Evolutionary conservation across 2,113 vertebrate species (phyloP), one percentile per base, ranked within the genome.

Genomic region (Lepus europaeus): DNA sequence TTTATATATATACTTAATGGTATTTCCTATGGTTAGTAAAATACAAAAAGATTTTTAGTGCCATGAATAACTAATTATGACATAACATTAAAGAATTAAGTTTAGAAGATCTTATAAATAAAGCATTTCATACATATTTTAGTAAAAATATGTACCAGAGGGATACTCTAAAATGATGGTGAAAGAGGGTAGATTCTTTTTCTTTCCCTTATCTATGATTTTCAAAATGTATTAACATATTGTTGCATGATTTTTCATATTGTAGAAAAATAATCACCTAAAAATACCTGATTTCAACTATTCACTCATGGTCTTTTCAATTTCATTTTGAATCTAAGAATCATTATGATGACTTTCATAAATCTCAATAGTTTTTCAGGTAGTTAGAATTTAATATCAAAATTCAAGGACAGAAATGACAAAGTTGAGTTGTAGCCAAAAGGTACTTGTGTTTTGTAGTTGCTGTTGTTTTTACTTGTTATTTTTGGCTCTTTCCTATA

Each of bases 401-500:
- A 84, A 91, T 45, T 88, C 70, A 73, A 77, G 49, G 56, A 31
- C 45, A 89, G 53, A 77, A 31, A 22, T 72, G 17, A 36, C 27
- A 78, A 49, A 82, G 31, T 9, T 93, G 51, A 86, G 31, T 63
- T 63, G 20, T 9, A 56, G 49, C 56, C 31, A 51, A 56, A 73
- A 64, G 16, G 19, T 69, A 13, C 11, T 73, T 82, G 31, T 0
- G 17, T 5, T 82, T 83, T 64, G 64, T 45, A 45, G 45, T 45
- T 82, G 49, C 53, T 31, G 17, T 61, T 88, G 19, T 11, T 96
- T 88, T 86, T 12, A 59, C 3, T 74, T 91, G 23, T 74, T 79
- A 27, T 90, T 96, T 86, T 11, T 17, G 51, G 56, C 25, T 79
- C 85, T 91, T 78, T 68, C 45, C 36, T 76, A 36, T 23, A 39